Base-by-base conservation (phyloP, 2,888 invertebrate species). In the Drosophila meridiana region DNA sequence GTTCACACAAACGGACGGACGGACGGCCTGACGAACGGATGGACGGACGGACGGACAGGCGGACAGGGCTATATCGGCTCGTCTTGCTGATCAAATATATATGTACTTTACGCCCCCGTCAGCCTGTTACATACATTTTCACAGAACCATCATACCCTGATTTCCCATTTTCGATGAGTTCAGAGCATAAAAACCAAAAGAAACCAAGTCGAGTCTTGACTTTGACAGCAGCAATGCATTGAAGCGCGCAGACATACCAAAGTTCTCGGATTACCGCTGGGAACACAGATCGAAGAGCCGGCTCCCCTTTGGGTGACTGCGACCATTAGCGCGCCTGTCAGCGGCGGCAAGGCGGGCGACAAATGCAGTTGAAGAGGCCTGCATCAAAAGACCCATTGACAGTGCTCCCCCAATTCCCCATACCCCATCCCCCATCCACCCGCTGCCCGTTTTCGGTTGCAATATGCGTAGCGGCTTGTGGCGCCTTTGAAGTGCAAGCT, bases 351-450 rank as follows among this genome's bases (percentile, higher is more conserved):
- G 5, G 40, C 28, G 58, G 48, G 61, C 48, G 67, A 80, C 65
- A 57, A 75, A 52, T 64, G 78, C 78, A 42, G 36, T 6, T 26
- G 36, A 36, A 9, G 14, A 1, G 13, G 13, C 6, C 61, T 66
- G 85, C 84, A 89, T 89, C 89, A 84, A 84, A 84, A 84, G 84
- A 72, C 80, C 66, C 89, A 82, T 89, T 81, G 87, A 83, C 69
- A 76, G 20, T 20, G 20, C 20, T 20, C 20, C 20, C 20, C 20
- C 20, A 20, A 20, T 20, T 20, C 20, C 20, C 20, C 20, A 20
- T 20, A 20, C 20, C 20, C 20, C 20, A 20, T 20, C 20, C 20
- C 20, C 20, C 20, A 20, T 20, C 20, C 20, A 20, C 20, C 20
- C 20, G 20, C 20, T 20, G 20, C 20, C 20, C 20, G 13, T 43